A percentile compares a stretch with the other conserved stretches of the same genome.
Conservation (phyloP, 1,140 invertebrate species). For the Cyrtorhinus lividipennis region DNA sequence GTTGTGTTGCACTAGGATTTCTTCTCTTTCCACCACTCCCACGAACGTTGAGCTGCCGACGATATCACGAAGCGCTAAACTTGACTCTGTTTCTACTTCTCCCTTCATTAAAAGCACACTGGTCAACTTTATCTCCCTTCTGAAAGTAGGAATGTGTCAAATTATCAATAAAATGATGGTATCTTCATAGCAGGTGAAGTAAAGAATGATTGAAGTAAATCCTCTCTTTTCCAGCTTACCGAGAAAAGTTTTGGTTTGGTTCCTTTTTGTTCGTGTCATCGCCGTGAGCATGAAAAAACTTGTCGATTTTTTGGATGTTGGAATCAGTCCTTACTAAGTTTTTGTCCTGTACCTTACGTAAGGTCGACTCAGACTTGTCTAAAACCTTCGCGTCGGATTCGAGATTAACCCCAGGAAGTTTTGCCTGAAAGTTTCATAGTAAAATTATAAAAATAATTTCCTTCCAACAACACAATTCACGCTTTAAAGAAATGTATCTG, state of each 20-base stretch:
- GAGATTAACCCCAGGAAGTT: constrained; percentile 37
- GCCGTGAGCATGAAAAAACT: constrained; percentile 43
- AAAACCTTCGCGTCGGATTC: constrained; percentile 35
- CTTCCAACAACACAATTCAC: too few species aligned
- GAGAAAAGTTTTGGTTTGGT: background rate
- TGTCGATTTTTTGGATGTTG: constrained; percentile 76
- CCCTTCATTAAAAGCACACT: constrained; percentile 59
- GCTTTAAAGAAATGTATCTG: too few species aligned
- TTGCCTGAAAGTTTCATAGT: constrained; percentile 39
- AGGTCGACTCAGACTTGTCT: constrained; percentile 32
- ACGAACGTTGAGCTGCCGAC: constrained; percentile 77
- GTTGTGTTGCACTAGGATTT: constrained; percentile 69
- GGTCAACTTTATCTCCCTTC: constrained; percentile 49
- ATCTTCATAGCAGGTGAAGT: too few species aligned
- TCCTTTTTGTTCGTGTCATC: constrained; percentile 2
- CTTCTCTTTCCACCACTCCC: constrained; percentile 61
- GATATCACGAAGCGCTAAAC: constrained; percentile 52
- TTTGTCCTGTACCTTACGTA: constrained; percentile 41
- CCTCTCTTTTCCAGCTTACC: too few species aligned
- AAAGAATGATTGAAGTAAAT: background rate
- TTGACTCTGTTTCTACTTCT: constrained; percentile 44
- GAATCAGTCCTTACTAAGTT: constrained; percentile 71
- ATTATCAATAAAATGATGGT: background rate
- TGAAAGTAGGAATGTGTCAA: constrained; percentile 25
- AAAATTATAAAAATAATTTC: too few species aligned